These are phyloP conservation scores for Anagrus nilaparvatae DNA, from an alignment of 1,140 invertebrate species.

Conservation along the genomic window DNA sequence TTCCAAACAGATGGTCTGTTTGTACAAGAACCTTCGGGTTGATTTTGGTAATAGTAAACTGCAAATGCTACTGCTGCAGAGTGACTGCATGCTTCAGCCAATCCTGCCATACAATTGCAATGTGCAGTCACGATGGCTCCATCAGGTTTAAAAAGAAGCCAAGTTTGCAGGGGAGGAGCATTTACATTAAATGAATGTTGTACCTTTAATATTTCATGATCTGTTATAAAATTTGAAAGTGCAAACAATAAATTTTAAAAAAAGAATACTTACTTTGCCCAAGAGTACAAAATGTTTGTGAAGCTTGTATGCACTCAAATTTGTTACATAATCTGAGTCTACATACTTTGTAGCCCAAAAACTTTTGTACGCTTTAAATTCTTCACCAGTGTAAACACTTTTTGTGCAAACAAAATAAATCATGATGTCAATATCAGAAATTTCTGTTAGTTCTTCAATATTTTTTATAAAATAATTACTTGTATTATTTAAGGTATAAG, in stretches of 20 bases:
- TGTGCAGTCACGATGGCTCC: background rate
- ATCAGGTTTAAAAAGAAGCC: background rate
- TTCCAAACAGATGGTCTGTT: background rate
- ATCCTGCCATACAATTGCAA: background rate
- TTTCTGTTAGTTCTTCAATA: background rate
- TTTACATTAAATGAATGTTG: background rate
- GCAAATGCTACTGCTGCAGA: background rate
- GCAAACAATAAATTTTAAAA: background rate
- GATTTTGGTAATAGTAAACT: background rate
- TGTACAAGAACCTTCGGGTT: background rate
- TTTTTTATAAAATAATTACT: background rate
- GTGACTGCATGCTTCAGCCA: background rate
- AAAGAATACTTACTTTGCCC: background rate
- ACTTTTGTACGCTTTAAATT: conserved; percentile 7
- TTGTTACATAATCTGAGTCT: background rate
- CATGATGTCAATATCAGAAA: background rate
- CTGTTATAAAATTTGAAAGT: background rate
- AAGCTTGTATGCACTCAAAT: background rate
- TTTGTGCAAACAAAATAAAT: conserved; percentile 1
- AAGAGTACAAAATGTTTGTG: background rate
- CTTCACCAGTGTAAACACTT: background rate
- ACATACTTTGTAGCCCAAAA: conserved; percentile 1
- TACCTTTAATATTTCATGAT: background rate
- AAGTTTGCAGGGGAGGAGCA: background rate
- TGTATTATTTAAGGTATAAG: conserved; percentile 1